phyloP scores from a whole-genome alignment of 2,797 vertebrate genomes.

The Amblyopsis hoosieri region DNA sequence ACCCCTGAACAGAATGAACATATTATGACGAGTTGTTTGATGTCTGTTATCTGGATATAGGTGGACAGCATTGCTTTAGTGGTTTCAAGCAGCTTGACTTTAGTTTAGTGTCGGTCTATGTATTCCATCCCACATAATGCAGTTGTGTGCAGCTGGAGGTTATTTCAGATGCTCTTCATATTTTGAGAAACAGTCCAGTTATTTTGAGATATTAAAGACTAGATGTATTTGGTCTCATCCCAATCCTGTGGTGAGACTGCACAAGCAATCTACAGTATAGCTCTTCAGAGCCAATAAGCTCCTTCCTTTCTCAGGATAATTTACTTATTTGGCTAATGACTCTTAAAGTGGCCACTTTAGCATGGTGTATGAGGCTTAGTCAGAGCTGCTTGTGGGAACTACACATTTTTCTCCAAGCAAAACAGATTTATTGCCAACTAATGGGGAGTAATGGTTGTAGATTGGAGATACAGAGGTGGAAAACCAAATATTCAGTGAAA shows the following conservation, averaged over 20 bases:
- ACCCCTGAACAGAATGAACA: neutral
- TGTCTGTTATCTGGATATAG: no score
- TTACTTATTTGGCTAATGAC: conserved; percentile 14
- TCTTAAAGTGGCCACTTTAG: conserved; percentile 17
- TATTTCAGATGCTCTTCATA: neutral
- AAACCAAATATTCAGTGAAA: neutral
- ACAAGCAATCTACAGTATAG: neutral
- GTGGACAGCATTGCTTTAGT: no score
- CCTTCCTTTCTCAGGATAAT: conserved; percentile 19
- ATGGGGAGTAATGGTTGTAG: neutral
- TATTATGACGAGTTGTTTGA: neutral
- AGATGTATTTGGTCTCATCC: conserved; percentile 2
- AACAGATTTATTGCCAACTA: conserved; percentile 4
- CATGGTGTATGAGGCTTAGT: neutral
- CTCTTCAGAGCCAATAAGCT: conserved; percentile 4
- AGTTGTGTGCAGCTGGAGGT: neutral
- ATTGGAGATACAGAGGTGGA: neutral
- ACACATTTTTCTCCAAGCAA: neutral
- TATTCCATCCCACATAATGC: conserved; percentile 5
- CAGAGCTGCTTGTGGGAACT: conserved; percentile 1
- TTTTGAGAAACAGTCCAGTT: conserved; percentile 3
- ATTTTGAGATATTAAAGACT: neutral
- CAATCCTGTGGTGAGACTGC: conserved; percentile 1
- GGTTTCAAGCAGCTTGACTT: conserved; percentile 7
- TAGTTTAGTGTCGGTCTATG: conserved; percentile 1